Evolutionary conservation across 2,797 vertebrate genomes (phyloP).

Genomic region (Borostomias antarcticus): DNA sequence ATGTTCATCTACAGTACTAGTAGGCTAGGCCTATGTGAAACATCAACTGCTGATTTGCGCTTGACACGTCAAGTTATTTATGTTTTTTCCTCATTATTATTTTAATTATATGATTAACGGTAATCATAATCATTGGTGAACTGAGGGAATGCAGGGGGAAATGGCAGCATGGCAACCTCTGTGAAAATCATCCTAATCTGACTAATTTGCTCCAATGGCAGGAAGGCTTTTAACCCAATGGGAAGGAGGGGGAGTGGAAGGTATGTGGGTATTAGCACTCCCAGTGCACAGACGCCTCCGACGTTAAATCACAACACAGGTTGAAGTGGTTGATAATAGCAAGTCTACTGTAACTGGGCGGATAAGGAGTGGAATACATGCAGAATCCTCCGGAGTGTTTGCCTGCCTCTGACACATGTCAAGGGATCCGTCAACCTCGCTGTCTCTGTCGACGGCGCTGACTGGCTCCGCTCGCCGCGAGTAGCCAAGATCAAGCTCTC

Average conservation of each 20-base stretch:
- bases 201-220: slow-evolving; percentile 32
- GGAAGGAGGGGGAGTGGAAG: slow-evolving; percentile 5
- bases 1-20: not conserved
- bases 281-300: slow-evolving; percentile 28
- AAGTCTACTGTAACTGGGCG: slow-evolving; percentile 47
- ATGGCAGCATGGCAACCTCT: slow-evolving; percentile 26
- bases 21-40: too few relatives aligned
- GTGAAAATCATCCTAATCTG: slow-evolving; percentile 42
- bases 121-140: slow-evolving; percentile 37
- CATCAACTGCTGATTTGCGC: not conserved
- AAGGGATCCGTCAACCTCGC: slow-evolving; percentile 39
- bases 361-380: slow-evolving; percentile 31
- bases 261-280: slow-evolving; percentile 10
- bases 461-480: slow-evolving; percentile 31
- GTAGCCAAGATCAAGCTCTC: slow-evolving; percentile 54
- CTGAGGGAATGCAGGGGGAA: slow-evolving; percentile 23
- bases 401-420: slow-evolving; percentile 40
- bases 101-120: slow-evolving; percentile 34
- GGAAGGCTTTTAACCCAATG: slow-evolving; percentile 9
- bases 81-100: slow-evolving; percentile 23
- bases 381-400: slow-evolving; percentile 23
- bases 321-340: slow-evolving; percentile 49
- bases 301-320: slow-evolving; percentile 43
- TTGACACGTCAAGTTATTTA: not conserved
- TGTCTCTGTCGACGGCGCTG: slow-evolving; percentile 37